Evolutionary conservation across 2,113 vertebrate species (phyloP), one percentile per base, ranked within the genome.

Genomic region (Buteo buteo): DNA sequence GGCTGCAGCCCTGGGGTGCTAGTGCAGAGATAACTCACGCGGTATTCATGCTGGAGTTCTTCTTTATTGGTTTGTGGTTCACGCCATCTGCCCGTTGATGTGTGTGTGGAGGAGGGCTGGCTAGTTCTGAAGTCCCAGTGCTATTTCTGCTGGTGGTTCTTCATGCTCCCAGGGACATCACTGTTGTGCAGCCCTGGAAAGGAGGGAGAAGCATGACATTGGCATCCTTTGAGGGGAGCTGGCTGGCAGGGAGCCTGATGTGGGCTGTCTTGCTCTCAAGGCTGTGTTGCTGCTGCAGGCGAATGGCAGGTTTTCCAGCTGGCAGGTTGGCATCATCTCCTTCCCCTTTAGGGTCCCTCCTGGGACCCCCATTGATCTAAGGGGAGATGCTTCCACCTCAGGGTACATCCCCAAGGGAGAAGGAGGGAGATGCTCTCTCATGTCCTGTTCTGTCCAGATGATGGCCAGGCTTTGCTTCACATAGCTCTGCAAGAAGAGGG

Each of bases 401-500:
- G 15, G 32, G 6, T 57, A 36, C 9, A 4, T 38, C 45, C 97
- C 97, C 82, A 97, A 47, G 31, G 96, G 94, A 78, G 96, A 82
- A 86, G 98, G 90, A 90, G 97, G 97, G 92, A 98, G 95, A 42
- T 97, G 94, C 28, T 98, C 76, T 73, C 98, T 98, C 28, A 96
- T 97, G 86, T 98, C 98, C 28, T 98, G 82, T 76, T 99, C 98
- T 3, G 97, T 97, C 91, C 97, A 96, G 11, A 98, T 98, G 70
- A 98, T 91, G 5, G 97, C 97, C 24, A 99, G 98, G 28, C 98
- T 98, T 87, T 98, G 97, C 96, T 99, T 98, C 86, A 98, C 98
- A 21, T 98, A 98, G 81, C 97, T 98, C 97, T 99, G 98, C 97
- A 98, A 99, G 92, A 99, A 98, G 93, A 98, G 98, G 3, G 97